Conservation (phyloP, 2,113 vertebrate genomes). For the Cyphomyrus plagiostoma region DNA sequence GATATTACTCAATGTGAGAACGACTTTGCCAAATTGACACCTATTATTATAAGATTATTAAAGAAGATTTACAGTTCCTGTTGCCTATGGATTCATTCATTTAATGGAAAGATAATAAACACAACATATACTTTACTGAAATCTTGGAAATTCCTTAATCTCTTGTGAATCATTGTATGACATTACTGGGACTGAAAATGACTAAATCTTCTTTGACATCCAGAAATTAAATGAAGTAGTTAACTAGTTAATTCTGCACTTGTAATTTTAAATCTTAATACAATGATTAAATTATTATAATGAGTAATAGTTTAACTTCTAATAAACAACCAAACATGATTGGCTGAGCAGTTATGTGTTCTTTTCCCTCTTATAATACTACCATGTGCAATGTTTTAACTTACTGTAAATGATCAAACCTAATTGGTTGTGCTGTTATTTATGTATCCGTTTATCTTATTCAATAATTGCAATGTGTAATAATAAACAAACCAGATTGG, state of each 20-base stretch:
- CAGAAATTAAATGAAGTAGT: not conserved
- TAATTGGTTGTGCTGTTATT: not conserved
- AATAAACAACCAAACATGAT: not conserved
- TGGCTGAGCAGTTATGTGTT: not conserved
- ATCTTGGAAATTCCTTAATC: not conserved
- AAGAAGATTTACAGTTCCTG: not conserved
- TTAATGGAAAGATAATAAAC: not conserved
- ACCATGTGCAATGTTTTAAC: not conserved
- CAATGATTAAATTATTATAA: not conserved
- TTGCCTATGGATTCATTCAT: not conserved
- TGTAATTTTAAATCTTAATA: not conserved
- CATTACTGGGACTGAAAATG: not conserved
- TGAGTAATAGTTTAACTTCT: not conserved
- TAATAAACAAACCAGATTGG: not conserved
- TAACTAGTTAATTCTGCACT: not conserved
- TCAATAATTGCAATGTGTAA: not conserved
- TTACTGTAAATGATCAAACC: not conserved
- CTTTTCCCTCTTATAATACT: slow-evolving; percentile 70
- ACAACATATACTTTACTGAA: not conserved
- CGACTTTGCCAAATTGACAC: not conserved
- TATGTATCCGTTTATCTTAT: not conserved
- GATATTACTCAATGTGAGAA: not conserved
- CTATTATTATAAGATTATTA: not conserved
- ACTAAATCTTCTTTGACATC: not conserved
- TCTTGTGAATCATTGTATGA: not conserved